Evolutionary conservation across 2,888 invertebrate species (phyloP), one percentile per base, ranked within the genome.

Genomic region (Ecdyonurus torrentis): DNA sequence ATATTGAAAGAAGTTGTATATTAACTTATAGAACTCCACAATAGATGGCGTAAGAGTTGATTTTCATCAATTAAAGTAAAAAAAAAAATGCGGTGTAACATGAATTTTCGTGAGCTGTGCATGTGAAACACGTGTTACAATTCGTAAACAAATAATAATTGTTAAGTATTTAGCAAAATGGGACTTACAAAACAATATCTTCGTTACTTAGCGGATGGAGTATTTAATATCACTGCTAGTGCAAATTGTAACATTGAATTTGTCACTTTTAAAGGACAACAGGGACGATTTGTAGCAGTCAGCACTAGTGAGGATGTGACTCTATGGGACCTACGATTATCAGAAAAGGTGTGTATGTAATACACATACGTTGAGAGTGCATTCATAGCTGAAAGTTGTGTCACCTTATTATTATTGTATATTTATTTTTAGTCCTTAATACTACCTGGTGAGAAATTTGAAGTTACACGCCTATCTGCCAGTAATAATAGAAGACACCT

Each of bases 111-210:
- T n/a, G n/a, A n/a, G n/a, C n/a, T n/a, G n/a, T n/a, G n/a, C n/a
- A n/a, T n/a, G n/a, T n/a, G n/a, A n/a, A n/a, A n/a, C n/a, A n/a
- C n/a, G n/a, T n/a, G n/a, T n/a, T n/a, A n/a, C n/a, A n/a, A n/a
- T n/a, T n/a, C n/a, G n/a, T n/a, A n/a, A n/a, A n/a, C n/a, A n/a
- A n/a, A n/a, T n/a, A n/a, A n/a, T n/a, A n/a, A n/a, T n/a, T n/a
- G n/a, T n/a, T n/a, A n/a, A n/a, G n/a, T n/a, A n/a, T n/a, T n/a
- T n/a, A n/a, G n/a, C 37, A 73, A 70, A 70, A 92, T 92, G 92
- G 91, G 91, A 61, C 76, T 93, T 63, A 92, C 96, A 7, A 96
- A 93, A 72, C 93, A 98, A 77, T 98, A 98, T 81, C 80, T 96
- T 68, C 85, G 93, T 61, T 97, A 91, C 74, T 83, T 82, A 24